A percentile compares a stretch with the other conserved stretches of the same genome.
phyloP scores from a whole-genome alignment of 2,888 invertebrate species.

The Philereme vetulata region DNA sequence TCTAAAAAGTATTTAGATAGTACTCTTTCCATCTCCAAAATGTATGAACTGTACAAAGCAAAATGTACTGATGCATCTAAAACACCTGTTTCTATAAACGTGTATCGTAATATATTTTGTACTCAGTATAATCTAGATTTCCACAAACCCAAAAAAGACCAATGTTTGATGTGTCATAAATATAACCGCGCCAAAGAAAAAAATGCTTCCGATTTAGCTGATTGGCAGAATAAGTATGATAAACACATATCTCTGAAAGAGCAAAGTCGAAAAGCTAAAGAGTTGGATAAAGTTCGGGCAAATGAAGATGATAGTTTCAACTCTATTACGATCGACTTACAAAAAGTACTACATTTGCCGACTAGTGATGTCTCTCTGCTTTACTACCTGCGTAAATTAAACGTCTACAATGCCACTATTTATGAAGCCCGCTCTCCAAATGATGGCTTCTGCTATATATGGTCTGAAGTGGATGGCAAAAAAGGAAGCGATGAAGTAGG shows the following conservation, averaged over 20 bases:
- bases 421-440: slow-evolving; percentile 10
- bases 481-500: slow-evolving; percentile 23
- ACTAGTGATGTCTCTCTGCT: slow-evolving; percentile 9
- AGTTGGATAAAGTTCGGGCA: slow-evolving; percentile 25
- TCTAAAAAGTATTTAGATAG: slow-evolving; percentile 25
- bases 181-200: slow-evolving; percentile 9
- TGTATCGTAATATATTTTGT: slow-evolving; percentile 20
- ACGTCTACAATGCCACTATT: slow-evolving; percentile 9
- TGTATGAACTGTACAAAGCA: slow-evolving; percentile 31
- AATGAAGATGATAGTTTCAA: slow-evolving; percentile 7
- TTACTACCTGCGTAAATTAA: slow-evolving; percentile 10
- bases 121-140: slow-evolving; percentile 26
- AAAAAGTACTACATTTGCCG: slow-evolving; percentile 6
- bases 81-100: slow-evolving; percentile 25
- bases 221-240: slow-evolving; percentile 26
- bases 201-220: slow-evolving; percentile 6
- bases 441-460: slow-evolving; percentile 22
- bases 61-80: slow-evolving; percentile 2
- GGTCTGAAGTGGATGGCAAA: slow-evolving; percentile 24
- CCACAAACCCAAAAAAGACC: slow-evolving; percentile 27
- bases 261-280: slow-evolving; percentile 23
- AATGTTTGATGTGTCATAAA: slow-evolving; percentile 23
- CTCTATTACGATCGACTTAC: slow-evolving; percentile 2
- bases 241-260: slow-evolving; percentile 25
- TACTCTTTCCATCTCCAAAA: slow-evolving; percentile 23